Percentiles rank a stretch among this genome's conserved stretches.
Conservation (phyloP, 2,113 vertebrate genomes). For the Platysternon megacephalum region DNA sequence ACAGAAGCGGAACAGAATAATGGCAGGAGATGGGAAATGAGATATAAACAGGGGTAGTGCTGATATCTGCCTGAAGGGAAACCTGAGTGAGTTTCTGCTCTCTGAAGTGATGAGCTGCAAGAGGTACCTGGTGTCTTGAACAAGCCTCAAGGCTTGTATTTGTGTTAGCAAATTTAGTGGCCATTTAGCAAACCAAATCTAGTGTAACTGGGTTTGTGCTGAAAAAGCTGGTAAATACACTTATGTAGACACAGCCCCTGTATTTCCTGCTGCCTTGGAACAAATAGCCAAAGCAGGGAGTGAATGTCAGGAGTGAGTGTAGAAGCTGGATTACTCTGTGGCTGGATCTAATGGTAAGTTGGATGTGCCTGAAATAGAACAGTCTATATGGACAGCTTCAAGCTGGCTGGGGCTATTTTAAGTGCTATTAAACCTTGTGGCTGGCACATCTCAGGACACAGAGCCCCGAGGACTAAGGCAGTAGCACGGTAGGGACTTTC, state of each 20-base stretch:
- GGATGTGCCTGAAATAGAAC: conserved; percentile 69
- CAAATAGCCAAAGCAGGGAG: conserved; percentile 43
- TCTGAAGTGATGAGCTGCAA: not conserved
- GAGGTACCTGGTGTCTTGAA: not conserved
- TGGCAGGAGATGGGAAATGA: not conserved
- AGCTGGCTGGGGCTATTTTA: conserved; percentile 68
- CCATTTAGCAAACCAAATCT: not conserved
- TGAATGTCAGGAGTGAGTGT: conserved; percentile 61
- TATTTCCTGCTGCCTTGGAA: not conserved
- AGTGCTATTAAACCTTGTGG: conserved; percentile 56
- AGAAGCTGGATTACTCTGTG: conserved; percentile 30
- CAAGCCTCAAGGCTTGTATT: not conserved
- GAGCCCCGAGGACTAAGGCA: not conserved
- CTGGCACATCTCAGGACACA: conserved; percentile 30
- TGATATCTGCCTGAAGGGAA: not conserved
- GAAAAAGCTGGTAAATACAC: not conserved
- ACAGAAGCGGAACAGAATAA: not conserved
- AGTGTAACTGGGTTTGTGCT: not conserved
- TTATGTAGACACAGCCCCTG: not conserved
- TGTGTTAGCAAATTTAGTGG: fast-evolving
- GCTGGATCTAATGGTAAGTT: conserved; percentile 50
- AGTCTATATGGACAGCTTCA: conserved; percentile 46
- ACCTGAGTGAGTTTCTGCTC: fast-evolving
- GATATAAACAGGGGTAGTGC: fast-evolving
- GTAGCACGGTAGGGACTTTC: conserved; percentile 47